Conservation (phyloP, 2,797 vertebrate species). For the Melanotaenia pygmaea region DNA sequence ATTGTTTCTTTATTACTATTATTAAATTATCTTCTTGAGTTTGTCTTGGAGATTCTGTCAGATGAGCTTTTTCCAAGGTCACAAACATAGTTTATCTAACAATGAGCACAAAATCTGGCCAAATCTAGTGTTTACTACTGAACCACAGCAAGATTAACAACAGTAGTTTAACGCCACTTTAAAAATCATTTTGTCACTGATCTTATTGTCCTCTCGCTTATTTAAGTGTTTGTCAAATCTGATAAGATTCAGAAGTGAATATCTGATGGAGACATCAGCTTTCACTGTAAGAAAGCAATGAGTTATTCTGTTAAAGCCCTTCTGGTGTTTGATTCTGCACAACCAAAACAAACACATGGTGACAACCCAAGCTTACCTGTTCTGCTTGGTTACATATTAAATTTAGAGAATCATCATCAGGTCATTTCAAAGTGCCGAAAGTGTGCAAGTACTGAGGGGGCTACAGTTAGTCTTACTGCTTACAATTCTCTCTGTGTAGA, state of each 20-base stretch:
- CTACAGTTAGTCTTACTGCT: neutral
- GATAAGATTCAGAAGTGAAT: slow-evolving; percentile 30
- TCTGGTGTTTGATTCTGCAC: slow-evolving; percentile 5
- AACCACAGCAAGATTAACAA: no score
- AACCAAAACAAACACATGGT: neutral
- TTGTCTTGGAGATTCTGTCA: neutral
- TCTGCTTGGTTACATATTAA: neutral
- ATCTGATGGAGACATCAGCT: slow-evolving; percentile 9
- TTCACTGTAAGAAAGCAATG: neutral
- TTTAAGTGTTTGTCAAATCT: neutral
- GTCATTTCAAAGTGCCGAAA: neutral
- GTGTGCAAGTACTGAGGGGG: neutral
- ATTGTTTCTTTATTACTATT: neutral
- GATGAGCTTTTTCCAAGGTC: neutral
- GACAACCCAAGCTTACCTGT: neutral
- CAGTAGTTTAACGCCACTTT: neutral
- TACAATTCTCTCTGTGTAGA: neutral
- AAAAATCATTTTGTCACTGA: neutral
- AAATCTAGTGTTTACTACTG: neutral
- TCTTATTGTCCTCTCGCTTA: neutral
- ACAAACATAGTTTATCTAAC: neutral
- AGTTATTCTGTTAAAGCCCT: neutral
- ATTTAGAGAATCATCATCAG: neutral
- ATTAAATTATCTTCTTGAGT: neutral
- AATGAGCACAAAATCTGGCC: neutral